phyloP scores from a whole-genome alignment of 1,140 invertebrate genomes.

The Ephestia elutella region DNA sequence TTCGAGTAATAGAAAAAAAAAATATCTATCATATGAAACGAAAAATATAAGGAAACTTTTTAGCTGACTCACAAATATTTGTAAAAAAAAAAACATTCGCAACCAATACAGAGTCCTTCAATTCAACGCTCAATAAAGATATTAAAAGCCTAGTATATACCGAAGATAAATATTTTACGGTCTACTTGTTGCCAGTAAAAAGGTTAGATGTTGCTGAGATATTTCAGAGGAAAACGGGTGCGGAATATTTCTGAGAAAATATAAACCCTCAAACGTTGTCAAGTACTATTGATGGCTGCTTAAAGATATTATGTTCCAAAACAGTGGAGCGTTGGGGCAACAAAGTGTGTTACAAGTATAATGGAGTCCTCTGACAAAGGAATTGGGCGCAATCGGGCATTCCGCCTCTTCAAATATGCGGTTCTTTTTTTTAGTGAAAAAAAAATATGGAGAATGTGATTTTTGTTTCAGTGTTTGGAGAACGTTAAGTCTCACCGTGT shows the following conservation, averaged over 20 bases:
- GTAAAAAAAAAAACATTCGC: too few species aligned
- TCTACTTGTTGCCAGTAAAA: background rate
- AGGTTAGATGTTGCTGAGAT: background rate
- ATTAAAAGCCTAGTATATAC: background rate
- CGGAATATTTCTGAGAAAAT: conserved; percentile 8
- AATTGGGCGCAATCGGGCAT: conserved; percentile 12
- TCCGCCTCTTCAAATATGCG: background rate
- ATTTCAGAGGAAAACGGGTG: background rate
- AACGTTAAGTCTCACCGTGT: background rate
- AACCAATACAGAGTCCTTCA: too few species aligned
- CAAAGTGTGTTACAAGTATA: conserved; percentile 15
- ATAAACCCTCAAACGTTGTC: conserved; percentile 10
- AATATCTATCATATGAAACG: too few species aligned
- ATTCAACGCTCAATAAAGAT: background rate
- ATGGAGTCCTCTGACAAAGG: conserved; percentile 13
- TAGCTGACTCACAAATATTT: too few species aligned
- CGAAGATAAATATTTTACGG: conserved; percentile 3
- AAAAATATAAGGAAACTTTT: too few species aligned
- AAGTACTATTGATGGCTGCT: conserved; percentile 11
- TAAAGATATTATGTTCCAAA: conserved; percentile 14
- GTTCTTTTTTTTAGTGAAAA: background rate
- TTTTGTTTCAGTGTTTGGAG: too few species aligned
- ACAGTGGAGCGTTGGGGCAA: conserved; percentile 10
- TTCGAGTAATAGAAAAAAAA: too few species aligned
- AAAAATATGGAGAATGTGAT: too few species aligned